Evolutionary conservation across 2,113 vertebrate species (phyloP).

Genomic region (Clarias gariepinus): DNA sequence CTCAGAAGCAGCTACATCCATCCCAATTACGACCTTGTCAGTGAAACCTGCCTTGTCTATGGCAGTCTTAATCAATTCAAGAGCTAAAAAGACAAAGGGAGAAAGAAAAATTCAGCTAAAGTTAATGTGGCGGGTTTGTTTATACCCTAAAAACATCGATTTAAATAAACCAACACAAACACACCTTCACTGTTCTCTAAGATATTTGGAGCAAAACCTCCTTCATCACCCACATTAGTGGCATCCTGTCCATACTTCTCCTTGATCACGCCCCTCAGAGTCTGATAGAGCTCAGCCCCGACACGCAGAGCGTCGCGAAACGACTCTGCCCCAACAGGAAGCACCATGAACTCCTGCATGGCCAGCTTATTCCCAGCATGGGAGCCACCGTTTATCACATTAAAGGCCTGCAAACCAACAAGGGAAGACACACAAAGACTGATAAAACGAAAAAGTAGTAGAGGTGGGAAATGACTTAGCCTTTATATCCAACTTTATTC

Average conservation of each 20-base stretch:
- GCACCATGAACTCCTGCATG: slow-evolving; percentile 97
- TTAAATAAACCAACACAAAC: background rate
- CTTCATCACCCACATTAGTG: slow-evolving; percentile 92
- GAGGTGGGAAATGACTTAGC: background rate
- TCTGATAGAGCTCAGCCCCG: slow-evolving; percentile 93
- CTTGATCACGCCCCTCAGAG: slow-evolving; percentile 91
- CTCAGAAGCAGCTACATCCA: slow-evolving; percentile 94
- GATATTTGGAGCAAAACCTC: slow-evolving; percentile 93
- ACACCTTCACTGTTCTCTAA: slow-evolving; percentile 93
- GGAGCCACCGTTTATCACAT: slow-evolving; percentile 93
- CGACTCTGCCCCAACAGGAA: slow-evolving; percentile 91
- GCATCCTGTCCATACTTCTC: slow-evolving; percentile 94
- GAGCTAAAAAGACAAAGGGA: slow-evolving; percentile 68
- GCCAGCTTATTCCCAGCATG: slow-evolving; percentile 94
- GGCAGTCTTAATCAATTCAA: slow-evolving; percentile 92
- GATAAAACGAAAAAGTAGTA: background rate
- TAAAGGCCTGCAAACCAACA: slow-evolving; percentile 80
- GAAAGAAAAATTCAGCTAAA: background rate
- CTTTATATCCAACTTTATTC: background rate
- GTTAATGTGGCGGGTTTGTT: background rate
- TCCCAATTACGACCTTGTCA: slow-evolving; percentile 92
- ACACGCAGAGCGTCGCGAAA: slow-evolving; percentile 92
- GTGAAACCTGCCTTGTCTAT: slow-evolving; percentile 93
- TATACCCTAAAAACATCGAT: background rate
- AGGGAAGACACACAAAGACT: background rate